Base-by-base conservation (phyloP, 2,797 vertebrate species). In the Bradypus variegatus region DNA sequence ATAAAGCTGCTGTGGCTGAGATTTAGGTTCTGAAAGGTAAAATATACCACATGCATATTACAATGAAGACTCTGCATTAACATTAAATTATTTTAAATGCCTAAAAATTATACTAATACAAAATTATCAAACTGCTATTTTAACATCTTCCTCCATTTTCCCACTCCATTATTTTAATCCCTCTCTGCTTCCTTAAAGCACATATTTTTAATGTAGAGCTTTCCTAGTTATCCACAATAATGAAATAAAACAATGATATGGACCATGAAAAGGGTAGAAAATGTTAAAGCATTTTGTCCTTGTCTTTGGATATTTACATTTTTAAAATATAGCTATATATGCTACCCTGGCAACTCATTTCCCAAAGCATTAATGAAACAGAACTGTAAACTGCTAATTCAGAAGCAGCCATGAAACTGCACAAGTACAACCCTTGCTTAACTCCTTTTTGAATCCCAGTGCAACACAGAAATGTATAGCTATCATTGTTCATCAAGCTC, bases 1-100 rank as follows among this genome's bases (percentile, higher is more conserved):
- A 93, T 97, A 97, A 87, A 97, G 97, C 85, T 97, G 97, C 50
- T 97, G 96, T 62, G 95, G 97, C n/a, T 98, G 98, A 91, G 96
- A 97, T 96, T 99, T 99, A 96, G 98, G 96, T 95, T 99, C 99
- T 99, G 97, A 86, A 97, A 97, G 91, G 89, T 55, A 95, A 96
- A 97, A 89, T 41, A 81, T 69, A 93, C 81, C 3, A 88, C 4
- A 94, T 58, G 25, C 27, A 92, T 14, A 89, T 95, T 93, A 95
- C 88, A 92, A 90, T 83, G 16, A 82, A 83, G 70, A 76, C 15
- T 75, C 12, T 77, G n/a, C 15, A 82, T n/a, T 80, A 73, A 78
- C 16, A 88, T 13, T 29, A 27, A 72, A n/a, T 80, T 82, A 89
- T 48, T 62, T 91, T 27, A 91, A 88, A 79, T 79, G 29, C n/a